Evolutionary conservation across 2,888 invertebrate genomes (phyloP).

Genomic region (Amaurobius ferox): DNA sequence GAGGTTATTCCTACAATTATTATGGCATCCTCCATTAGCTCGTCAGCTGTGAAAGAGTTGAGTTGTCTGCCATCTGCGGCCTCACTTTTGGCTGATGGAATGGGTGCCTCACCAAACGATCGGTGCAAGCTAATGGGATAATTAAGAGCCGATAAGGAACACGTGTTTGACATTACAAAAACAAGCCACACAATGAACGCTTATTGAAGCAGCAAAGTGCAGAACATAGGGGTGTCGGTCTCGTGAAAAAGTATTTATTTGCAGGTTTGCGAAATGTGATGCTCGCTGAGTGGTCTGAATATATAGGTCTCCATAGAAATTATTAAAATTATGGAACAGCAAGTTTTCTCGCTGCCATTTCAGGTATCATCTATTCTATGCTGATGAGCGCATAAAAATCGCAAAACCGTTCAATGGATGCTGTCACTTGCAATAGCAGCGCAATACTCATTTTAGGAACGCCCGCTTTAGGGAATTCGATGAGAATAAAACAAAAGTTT

Average conservation of each 20-base stretch:
- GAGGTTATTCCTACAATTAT: conserved; percentile 30
- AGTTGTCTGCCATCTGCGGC: conserved; percentile 48
- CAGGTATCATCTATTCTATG: too few species aligned
- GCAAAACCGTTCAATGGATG: too few species aligned
- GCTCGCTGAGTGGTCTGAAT: too few species aligned
- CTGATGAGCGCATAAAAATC: too few species aligned
- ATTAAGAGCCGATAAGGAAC: conserved; percentile 64
- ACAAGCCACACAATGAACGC: conserved; percentile 47
- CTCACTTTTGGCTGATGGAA: conserved; percentile 49
- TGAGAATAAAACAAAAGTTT: too few species aligned
- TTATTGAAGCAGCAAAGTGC: conserved; percentile 26
- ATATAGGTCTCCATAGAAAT: too few species aligned
- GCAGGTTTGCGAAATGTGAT: not conserved
- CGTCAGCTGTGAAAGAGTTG: conserved; percentile 51
- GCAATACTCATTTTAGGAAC: too few species aligned
- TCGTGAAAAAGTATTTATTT: conserved; percentile 12
- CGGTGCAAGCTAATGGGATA: conserved; percentile 57
- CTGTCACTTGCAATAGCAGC: too few species aligned
- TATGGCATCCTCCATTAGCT: conserved; percentile 46
- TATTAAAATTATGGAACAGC: too few species aligned
- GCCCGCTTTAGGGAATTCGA: too few species aligned
- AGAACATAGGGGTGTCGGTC: conserved; percentile 16
- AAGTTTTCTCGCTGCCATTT: too few species aligned
- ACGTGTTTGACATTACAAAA: conserved; percentile 54
- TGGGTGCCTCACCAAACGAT: conserved; percentile 45